Evolutionary conservation across 2,797 vertebrate genomes (phyloP), one percentile per base, ranked within the genome.

Genomic region (Oceanodroma leucorhoa): DNA sequence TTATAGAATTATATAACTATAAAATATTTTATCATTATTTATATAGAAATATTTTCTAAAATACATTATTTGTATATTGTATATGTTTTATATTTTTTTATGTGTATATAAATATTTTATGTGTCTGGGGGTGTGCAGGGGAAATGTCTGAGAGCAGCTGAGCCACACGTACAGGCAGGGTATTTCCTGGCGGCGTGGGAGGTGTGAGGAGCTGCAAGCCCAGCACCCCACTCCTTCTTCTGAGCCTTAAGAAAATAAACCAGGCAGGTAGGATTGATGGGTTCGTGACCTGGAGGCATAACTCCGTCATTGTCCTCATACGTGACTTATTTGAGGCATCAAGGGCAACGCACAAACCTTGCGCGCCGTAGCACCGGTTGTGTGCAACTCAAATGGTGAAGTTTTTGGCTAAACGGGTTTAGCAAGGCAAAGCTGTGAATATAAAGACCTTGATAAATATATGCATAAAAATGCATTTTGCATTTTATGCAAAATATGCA

Each of bases 81-180:
- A 29, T 24, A 45, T 45, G 21, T 45, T 45, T 21, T 45, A 21
- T 45, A 45, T 45, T 46, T 46, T 46, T 22, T 12, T 46, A 22
- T 46, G 11, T 26, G 58, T 24, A 50, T 10, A 71, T 10, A 30
- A 66, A 15, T 58, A 67, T 64, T 41, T 60, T 73, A 8, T 48
- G 1, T 53, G 20, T 69, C 86, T 13, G 62, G 27, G 55, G 66
- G 73, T 11, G 62, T 76, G 51, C 36, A 58, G 45, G 40, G 67
- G 81, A 83, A 83, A 43, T 77, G 45, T 34, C 67, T 87, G 54
- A 53, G 91, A 91, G 85, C 94, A 94, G 94, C 94, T 94, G 93
- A 80, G 87, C 64, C 67, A 11, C 69, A 29, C 1, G 0, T 40
- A 55, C 2, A 11, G 45, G 54, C 80, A 58, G 41, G 3, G 29